These are phyloP conservation scores for Crotalus tigris DNA, from an alignment of 2,113 vertebrate species.

Conservation along the genomic window DNA sequence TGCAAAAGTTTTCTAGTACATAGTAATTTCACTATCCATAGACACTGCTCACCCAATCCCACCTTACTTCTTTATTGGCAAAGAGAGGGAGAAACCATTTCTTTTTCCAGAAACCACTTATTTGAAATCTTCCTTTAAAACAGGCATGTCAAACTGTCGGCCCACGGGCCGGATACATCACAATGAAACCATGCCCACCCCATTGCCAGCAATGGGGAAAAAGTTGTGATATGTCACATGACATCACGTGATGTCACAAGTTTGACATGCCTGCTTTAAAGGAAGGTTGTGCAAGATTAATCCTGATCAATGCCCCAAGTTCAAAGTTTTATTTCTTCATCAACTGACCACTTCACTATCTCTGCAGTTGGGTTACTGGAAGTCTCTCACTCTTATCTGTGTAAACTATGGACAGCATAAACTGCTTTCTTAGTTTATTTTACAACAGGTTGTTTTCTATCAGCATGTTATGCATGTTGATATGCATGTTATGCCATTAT, in stretches of 20 bases:
- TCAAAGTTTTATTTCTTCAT: neutral
- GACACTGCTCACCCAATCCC: too few species aligned
- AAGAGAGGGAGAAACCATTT: neutral
- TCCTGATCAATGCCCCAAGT: slow-evolving; percentile 38
- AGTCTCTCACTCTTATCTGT: neutral
- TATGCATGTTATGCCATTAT: fast-evolving
- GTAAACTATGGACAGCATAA: fast-evolving
- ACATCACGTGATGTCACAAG: too few species aligned
- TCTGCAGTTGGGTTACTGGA: neutral
- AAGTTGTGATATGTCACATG: too few species aligned
- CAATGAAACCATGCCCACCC: too few species aligned
- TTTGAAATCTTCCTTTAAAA: slow-evolving; percentile 45
- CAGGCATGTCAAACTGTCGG: too few species aligned
- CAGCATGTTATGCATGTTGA: fast-evolving
- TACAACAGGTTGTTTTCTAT: neutral
- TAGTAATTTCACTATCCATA: neutral
- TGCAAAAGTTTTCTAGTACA: neutral
- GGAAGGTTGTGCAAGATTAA: slow-evolving; percentile 41
- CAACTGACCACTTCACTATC: slow-evolving; percentile 1
- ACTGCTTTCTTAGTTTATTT: neutral
- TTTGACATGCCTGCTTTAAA: too few species aligned
- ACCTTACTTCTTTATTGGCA: neutral
- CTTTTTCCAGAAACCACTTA: neutral
- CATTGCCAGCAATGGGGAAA: too few species aligned
- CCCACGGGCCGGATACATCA: too few species aligned